Base-by-base conservation (phyloP, 2,113 vertebrate genomes). In the Crocuta crocuta region DNA sequence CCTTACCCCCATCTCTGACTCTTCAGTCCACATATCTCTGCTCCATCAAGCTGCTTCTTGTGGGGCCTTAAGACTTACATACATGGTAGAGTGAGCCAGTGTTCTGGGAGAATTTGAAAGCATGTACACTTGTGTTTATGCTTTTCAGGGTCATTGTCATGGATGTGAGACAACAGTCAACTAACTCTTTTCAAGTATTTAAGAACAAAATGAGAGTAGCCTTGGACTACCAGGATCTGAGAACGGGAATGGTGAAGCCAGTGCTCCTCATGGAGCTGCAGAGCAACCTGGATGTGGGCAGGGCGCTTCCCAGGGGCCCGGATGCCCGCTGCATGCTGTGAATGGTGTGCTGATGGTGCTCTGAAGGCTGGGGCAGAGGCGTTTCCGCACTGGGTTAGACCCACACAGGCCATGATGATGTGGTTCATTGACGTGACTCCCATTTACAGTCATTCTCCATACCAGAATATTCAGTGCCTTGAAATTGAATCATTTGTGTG, bases 1-100 rank as follows among this genome's bases (percentile, higher is more conserved):
- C 26, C 13, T 4, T 33, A 70, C 16, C 33, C 66, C 66, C 66
- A 70, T 70, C 66, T 70, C 55, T 11, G 11, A 53, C 31, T 24
- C 7, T 0, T 15, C 31, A 2, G 23, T 26, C 23, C 1, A 2
- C 7, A 1, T 4, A 19, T 26, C 15, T 21, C 39, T 24, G 9
- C 70, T 11, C 88, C 12, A 0, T 3, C 50, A 28, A 31, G 63
- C 68, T 16, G n/a, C 26, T 33, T 80, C 15, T 71, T 15, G 15
- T 5, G 12, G 12, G 50, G 16, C 21, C 24, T 33, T 21, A 45
- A 10, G 31, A n/a, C 84, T 45, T 66, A n/a, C 35, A 39, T 31
- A 31, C 1, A 0, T 48, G 43, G 17, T 39, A 9, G 24, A 73
- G 53, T 0, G 9, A 66, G 66, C 45, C 81, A 33, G 58, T 10